Evolutionary conservation across 2,797 vertebrate species (phyloP).

Genomic region (Pantherophis alleghaniensis): DNA sequence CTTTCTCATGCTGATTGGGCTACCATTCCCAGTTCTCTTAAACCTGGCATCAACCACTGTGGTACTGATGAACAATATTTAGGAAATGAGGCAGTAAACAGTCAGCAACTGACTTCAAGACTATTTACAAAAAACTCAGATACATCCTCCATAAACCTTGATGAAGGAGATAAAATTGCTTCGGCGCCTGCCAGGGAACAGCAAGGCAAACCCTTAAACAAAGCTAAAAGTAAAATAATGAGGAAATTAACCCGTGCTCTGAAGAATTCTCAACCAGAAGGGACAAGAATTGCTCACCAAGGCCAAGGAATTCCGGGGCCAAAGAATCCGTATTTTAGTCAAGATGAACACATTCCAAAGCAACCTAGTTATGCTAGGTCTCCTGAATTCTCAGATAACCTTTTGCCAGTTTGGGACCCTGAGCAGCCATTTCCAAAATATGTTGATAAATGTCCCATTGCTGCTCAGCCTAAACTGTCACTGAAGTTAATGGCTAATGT

Average conservation of each 20-base stretch:
- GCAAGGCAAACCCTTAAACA: conserved; percentile 25
- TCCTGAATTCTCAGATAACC: not conserved
- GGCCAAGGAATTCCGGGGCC: conserved; percentile 4
- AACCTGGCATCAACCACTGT: conserved; percentile 10
- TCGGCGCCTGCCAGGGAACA: conserved; percentile 17
- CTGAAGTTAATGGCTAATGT: conserved; percentile 68
- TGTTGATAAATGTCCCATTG: not conserved
- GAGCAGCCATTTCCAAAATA: conserved; percentile 12
- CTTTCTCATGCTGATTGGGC: not conserved
- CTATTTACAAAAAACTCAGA: conserved; percentile 16
- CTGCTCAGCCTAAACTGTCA: conserved; percentile 61
- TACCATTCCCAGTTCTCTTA: conserved; percentile 5
- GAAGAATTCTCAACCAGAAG: conserved; percentile 49
- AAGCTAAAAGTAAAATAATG: conserved; percentile 45
- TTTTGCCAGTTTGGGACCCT: not conserved
- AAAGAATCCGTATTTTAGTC: not conserved
- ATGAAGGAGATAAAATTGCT: conserved; percentile 32
- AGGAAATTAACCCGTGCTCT: conserved; percentile 71
- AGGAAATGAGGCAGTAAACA: conserved; percentile 5
- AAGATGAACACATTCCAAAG: not conserved
- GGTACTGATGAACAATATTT: not conserved
- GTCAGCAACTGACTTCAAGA: not conserved
- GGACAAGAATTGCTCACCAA: not conserved
- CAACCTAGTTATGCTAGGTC: not conserved
- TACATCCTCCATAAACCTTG: conserved; percentile 14